Conservation (phyloP, 2,113 vertebrate genomes). For the Daubentonia madagascariensis region DNA sequence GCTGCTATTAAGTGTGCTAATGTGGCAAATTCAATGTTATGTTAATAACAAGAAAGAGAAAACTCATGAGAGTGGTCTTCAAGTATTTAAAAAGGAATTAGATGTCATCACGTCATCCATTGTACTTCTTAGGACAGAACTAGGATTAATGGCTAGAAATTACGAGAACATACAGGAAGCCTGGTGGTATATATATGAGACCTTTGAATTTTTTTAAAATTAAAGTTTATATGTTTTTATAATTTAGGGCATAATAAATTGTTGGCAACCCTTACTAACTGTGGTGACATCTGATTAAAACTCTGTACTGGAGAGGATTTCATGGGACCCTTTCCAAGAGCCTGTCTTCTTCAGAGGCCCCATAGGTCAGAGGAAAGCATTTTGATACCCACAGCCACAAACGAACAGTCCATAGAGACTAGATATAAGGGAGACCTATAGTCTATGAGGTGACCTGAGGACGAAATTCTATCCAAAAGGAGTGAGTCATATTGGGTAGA, state of each 20-base stretch:
- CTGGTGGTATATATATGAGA: neutral
- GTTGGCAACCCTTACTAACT: neutral
- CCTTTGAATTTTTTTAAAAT: neutral
- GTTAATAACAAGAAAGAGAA: conserved; percentile 15
- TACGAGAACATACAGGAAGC: neutral
- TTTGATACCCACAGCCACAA: neutral
- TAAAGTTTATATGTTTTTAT: neutral
- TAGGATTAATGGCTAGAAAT: neutral
- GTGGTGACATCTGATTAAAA: neutral
- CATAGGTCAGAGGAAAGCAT: neutral
- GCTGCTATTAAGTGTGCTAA: neutral
- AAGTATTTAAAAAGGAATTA: conserved; percentile 1
- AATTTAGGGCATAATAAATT: conserved; percentile 1
- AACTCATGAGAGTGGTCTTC: neutral
- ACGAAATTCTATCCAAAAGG: neutral
- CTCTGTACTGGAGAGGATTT: neutral
- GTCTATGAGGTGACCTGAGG: neutral
- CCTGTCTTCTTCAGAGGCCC: neutral
- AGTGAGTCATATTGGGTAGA: neutral
- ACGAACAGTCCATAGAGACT: neutral
- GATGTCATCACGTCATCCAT: neutral
- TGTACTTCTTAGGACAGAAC: neutral
- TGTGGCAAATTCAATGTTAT: neutral
- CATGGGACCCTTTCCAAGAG: neutral
- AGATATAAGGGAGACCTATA: neutral